Conservation (phyloP, 2,113 vertebrate species). For the Formicarius rufipectus region DNA sequence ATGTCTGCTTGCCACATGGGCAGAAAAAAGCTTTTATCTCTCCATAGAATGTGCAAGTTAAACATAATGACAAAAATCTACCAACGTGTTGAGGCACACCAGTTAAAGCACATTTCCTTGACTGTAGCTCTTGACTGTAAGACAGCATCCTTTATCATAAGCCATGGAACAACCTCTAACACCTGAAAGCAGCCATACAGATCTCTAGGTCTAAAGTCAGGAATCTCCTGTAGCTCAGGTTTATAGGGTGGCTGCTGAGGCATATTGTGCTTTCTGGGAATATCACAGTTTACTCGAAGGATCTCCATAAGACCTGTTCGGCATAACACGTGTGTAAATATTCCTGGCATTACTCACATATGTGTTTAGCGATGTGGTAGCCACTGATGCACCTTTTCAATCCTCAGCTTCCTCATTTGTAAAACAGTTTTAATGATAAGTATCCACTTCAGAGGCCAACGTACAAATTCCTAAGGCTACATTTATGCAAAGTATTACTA, state of each 20-base stretch:
- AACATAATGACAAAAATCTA: neutral
- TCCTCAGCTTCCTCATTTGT: neutral
- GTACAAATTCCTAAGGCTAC: slow-evolving; percentile 31
- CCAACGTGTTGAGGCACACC: neutral
- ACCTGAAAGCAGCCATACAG: neutral
- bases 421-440: slow-evolving; percentile 5
- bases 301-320: neutral
- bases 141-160: neutral
- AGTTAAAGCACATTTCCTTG: neutral
- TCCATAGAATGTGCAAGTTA: neutral
- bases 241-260: neutral
- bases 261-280: neutral
- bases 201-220: neutral
- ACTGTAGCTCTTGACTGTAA: neutral
- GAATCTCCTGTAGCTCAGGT: neutral
- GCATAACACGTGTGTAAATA: neutral
- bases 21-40: neutral
- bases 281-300: neutral
- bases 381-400: neutral
- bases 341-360: neutral
- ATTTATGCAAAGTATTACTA: slow-evolving; percentile 39
- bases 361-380: neutral
- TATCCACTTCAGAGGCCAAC: slow-evolving; percentile 30
- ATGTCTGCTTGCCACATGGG: neutral
- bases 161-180: neutral